Percentiles rank a stretch among this genome's conserved stretches.
These are phyloP conservation scores for Anthophora plumipes DNA, from an alignment of 2,888 invertebrate species.

Conservation along the genomic window DNA sequence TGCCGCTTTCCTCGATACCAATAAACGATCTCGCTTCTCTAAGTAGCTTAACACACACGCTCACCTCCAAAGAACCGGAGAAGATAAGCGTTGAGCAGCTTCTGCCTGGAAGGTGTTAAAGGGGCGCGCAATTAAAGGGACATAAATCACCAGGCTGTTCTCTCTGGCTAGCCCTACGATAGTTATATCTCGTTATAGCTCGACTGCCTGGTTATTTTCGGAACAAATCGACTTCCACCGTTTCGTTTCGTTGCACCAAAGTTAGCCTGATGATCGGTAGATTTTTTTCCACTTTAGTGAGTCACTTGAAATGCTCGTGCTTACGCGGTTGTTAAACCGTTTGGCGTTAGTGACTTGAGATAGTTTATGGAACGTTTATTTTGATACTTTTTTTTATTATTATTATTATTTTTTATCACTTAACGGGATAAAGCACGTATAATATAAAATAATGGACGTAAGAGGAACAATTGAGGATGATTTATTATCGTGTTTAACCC, in stretches of 20 bases:
- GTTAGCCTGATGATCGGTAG: too few species aligned
- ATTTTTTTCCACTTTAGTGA: too few species aligned
- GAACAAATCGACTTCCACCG: slow-evolving; percentile 3
- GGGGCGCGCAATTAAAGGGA: slow-evolving; percentile 46
- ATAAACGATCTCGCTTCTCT: neutral
- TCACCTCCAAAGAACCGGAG: neutral
- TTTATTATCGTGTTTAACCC: too few species aligned
- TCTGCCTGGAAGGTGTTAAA: slow-evolving; percentile 40
- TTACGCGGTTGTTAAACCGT: too few species aligned
- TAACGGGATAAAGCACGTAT: too few species aligned
- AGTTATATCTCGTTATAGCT: slow-evolving; percentile 30
- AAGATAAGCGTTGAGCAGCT: slow-evolving; percentile 29
- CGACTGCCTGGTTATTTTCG: slow-evolving; percentile 39
- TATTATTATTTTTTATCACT: too few species aligned
- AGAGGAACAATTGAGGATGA: neutral
- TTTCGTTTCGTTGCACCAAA: neutral
- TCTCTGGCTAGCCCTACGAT: slow-evolving; percentile 31
- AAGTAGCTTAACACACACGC: neutral
- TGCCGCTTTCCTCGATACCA: slow-evolving; percentile 19
- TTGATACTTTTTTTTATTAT: too few species aligned
- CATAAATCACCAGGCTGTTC: slow-evolving; percentile 52
- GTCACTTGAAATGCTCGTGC: too few species aligned
- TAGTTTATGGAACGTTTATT: too few species aligned
- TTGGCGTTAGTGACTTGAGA: too few species aligned
- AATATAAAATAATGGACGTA: neutral